phyloP scores from a whole-genome alignment of 2,888 invertebrate genomes.

The Synergus japonicus region DNA sequence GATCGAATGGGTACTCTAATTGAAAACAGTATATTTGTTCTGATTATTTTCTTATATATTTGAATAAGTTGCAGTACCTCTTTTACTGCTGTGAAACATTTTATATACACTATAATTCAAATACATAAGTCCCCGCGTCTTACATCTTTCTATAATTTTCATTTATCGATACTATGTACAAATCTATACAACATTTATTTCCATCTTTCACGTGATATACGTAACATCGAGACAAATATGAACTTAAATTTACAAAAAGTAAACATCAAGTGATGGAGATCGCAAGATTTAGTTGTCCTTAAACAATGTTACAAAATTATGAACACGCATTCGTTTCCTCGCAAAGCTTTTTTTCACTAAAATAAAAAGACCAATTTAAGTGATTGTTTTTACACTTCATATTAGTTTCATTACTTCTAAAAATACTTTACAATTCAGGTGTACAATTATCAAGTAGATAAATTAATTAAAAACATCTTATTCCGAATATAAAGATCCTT shows the following conservation, averaged over 20 bases:
- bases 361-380: neutral
- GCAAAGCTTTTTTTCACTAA: neutral
- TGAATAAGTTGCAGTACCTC: slow-evolving; percentile 27
- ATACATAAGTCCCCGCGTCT: slow-evolving; percentile 32
- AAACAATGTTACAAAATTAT: neutral
- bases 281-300: slow-evolving; percentile 6
- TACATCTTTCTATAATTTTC: slow-evolving; percentile 19
- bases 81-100: slow-evolving; percentile 37
- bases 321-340: slow-evolving; percentile 17
- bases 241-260: slow-evolving; percentile 13
- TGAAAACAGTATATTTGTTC: slow-evolving; percentile 30
- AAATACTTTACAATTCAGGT: neutral
- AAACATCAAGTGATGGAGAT: slow-evolving; percentile 9
- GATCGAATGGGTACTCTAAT: slow-evolving; percentile 35
- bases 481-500: neutral
- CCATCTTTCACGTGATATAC: slow-evolving; percentile 1
- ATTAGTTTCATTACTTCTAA: neutral
- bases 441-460: neutral
- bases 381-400: neutral
- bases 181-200: slow-evolving; percentile 36
- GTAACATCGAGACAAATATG: slow-evolving; percentile 35
- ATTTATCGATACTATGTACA: slow-evolving; percentile 33
- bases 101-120: slow-evolving; percentile 24
- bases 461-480: neutral
- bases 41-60: slow-evolving; percentile 33